Conservation (phyloP, 2,797 vertebrate genomes). For the Spatula versicolor region DNA sequence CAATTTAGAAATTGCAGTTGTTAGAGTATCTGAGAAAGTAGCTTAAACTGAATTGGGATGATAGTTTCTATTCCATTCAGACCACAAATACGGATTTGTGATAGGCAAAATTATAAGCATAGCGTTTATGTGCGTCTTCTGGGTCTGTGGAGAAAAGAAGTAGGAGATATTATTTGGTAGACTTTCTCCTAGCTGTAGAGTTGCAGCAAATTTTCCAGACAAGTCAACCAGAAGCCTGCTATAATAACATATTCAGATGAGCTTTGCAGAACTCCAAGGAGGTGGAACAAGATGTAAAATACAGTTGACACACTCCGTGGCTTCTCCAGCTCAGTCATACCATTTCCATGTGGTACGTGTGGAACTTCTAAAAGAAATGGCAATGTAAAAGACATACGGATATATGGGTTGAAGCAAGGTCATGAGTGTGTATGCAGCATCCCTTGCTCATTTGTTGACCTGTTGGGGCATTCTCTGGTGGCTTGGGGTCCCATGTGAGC, state of each 20-base stretch:
- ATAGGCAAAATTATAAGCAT: background rate
- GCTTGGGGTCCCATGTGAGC: background rate
- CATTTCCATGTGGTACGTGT: rapidly evolving
- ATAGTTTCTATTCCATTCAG: background rate
- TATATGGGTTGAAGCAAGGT: background rate
- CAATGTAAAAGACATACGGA: background rate
- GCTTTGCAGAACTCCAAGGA: background rate
- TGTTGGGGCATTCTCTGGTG: rapidly evolving
- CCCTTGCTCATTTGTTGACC: background rate
- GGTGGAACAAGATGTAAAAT: slow-evolving; percentile 6
- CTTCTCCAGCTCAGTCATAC: background rate
- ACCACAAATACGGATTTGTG: background rate
- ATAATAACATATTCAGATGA: background rate
- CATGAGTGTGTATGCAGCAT: background rate
- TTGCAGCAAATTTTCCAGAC: background rate
- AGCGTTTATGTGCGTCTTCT: background rate
- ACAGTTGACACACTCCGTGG: background rate
- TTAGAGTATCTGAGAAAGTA: background rate
- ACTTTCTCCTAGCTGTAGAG: background rate
- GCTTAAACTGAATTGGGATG: background rate
- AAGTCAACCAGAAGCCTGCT: background rate
- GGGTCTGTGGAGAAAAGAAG: background rate
- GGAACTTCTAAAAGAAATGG: background rate
- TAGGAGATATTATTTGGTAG: background rate
- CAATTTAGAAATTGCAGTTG: slow-evolving; percentile 36